Evolutionary conservation across 2,113 vertebrate genomes (phyloP).

Genomic region (Aptenodytes forsteri): DNA sequence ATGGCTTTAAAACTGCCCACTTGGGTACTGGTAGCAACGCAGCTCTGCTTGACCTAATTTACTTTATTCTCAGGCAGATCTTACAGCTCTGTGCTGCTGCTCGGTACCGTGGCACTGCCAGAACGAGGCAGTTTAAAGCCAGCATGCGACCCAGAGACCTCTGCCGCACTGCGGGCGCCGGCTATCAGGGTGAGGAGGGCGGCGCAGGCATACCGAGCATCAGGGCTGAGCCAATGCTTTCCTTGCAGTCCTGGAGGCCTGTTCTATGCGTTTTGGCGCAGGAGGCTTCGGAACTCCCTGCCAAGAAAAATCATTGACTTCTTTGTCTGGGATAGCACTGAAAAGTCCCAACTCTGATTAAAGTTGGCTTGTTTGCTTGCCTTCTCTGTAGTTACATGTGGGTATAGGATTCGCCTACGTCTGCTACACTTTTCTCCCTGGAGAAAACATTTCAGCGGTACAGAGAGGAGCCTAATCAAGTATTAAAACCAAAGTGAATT

Average conservation of each 20-base stretch:
- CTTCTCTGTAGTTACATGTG: neutral
- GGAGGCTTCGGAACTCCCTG: neutral
- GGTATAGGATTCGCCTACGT: neutral
- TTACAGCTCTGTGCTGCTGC: neutral
- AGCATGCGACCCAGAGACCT: neutral
- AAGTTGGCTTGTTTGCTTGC: neutral
- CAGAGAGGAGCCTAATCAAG: neutral
- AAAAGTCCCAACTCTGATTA: neutral
- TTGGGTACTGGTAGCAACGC: neutral
- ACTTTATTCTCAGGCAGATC: neutral
- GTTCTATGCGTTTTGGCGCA: neutral
- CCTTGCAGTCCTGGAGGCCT: neutral
- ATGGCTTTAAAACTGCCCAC: neutral
- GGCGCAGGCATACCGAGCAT: fast-evolving
- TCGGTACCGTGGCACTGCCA: neutral
- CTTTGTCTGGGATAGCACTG: neutral
- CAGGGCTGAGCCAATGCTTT: neutral
- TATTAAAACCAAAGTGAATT: conserved; percentile 29
- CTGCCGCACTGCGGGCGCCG: fast-evolving
- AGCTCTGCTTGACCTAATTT: neutral
- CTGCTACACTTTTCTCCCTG: neutral
- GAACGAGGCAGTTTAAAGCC: neutral
- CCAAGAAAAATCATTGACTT: neutral
- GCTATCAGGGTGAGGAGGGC: neutral
- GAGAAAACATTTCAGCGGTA: neutral